A percentile compares a stretch with the other conserved stretches of the same genome.
These are phyloP conservation scores for Hesperophylax magnus DNA, from an alignment of 1,140 invertebrate genomes.

Conservation along the genomic window DNA sequence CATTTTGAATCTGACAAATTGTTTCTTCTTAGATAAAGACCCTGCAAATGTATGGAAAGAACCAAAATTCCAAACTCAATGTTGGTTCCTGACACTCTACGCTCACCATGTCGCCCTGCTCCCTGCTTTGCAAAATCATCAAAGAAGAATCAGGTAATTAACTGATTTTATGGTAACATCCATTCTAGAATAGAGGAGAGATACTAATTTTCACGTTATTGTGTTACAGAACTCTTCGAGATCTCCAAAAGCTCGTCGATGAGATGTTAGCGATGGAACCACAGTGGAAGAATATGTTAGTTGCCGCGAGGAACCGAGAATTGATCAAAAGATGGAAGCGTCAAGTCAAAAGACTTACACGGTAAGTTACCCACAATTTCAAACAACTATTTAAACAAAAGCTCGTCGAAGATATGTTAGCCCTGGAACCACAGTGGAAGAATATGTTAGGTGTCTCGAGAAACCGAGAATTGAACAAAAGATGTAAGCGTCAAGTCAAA, in stretches of 20 bases:
- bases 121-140: conserved; percentile 90
- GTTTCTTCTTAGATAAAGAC: conserved; percentile 64
- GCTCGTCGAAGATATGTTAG: conserved; percentile 89
- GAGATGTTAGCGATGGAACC: conserved; percentile 86
- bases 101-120: conserved; percentile 93
- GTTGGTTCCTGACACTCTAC: conserved; percentile 96
- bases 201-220: conserved; percentile 24
- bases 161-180: not conserved
- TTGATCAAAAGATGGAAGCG: conserved; percentile 89
- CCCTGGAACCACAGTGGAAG: conserved; percentile 87
- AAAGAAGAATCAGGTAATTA: conserved; percentile 75
- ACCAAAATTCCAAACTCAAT: conserved; percentile 94
- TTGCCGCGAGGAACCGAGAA: conserved; percentile 84
- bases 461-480: conserved; percentile 87
- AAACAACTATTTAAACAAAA: conserved; percentile 70
- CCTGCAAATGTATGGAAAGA: conserved; percentile 77
- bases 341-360: conserved; percentile 80
- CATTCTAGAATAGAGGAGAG: not conserved
- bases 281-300: conserved; percentile 85
- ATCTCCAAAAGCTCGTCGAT: conserved; percentile 92
- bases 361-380: conserved; percentile 62
- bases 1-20: not conserved
- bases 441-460: conserved; percentile 80
- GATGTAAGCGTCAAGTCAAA: conserved; percentile 88
- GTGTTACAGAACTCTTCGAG: conserved; percentile 80